Conservation (phyloP, 2,797 vertebrate species). For the Chelonia mydas region DNA sequence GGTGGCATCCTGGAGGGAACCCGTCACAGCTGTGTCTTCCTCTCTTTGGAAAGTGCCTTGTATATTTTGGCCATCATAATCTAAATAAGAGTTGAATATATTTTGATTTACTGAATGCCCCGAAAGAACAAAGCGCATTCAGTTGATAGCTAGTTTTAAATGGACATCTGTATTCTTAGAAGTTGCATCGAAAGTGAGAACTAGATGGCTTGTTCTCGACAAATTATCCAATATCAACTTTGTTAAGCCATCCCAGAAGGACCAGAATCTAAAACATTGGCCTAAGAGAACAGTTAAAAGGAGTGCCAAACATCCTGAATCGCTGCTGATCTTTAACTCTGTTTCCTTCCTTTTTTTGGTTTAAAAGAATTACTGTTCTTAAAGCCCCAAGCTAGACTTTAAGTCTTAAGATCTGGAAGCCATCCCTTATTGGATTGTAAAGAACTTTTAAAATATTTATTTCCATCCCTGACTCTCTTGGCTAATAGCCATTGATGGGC, state of each 20-base stretch:
- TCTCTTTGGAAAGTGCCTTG: conserved; percentile 31
- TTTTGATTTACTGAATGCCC: not conserved
- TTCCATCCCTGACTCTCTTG: not conserved
- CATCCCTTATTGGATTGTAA: not conserved
- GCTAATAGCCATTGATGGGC: not conserved
- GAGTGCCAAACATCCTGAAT: not conserved
- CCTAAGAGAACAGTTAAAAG: accelerated
- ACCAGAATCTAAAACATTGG: not conserved
- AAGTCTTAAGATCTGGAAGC: not conserved
- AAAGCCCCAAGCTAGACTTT: not conserved
- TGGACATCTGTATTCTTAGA: not conserved
- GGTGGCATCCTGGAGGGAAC: too few species aligned
- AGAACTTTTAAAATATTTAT: accelerated
- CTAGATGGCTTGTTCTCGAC: too few species aligned
- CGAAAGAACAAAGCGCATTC: conserved; percentile 58
- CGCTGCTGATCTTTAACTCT: not conserved
- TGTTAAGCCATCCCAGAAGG: not conserved
- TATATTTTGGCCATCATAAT: conserved; percentile 30
- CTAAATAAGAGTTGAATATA: conserved; percentile 16
- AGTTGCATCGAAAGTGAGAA: not conserved
- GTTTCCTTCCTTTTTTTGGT: not conserved
- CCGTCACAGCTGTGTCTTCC: not conserved
- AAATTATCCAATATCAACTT: accelerated
- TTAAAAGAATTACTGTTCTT: not conserved
- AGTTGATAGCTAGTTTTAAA: not conserved